phyloP scores from a whole-genome alignment of 2,888 invertebrate species.

The Drosophila antonietae region DNA sequence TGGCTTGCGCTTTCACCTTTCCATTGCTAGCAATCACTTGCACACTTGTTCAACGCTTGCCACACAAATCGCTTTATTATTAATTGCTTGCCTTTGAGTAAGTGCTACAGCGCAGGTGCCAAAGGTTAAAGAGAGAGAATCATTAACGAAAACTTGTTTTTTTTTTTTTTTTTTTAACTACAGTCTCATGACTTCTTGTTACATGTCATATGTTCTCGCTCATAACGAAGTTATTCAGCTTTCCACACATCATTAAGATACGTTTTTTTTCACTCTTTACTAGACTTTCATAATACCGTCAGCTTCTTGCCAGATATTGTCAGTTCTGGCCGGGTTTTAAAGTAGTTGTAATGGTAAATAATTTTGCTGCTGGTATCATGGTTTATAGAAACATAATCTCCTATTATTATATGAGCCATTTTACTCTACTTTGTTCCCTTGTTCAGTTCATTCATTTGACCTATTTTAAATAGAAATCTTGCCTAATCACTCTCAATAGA shows the following conservation, averaged over 20 bases:
- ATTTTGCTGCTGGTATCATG: neutral
- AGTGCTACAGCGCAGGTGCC: constrained; percentile 7
- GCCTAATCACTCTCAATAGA: neutral
- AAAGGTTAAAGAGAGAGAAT: constrained; percentile 7
- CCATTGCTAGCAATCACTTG: constrained; percentile 51
- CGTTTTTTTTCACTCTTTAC: neutral
- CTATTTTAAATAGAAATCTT: neutral
- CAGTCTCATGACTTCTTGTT: neutral
- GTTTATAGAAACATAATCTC: too few relatives aligned
- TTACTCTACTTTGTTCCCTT: neutral
- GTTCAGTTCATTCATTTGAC: neutral
- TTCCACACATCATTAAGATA: constrained; percentile 10
- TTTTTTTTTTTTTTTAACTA: neutral
- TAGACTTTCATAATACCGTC: constrained; percentile 1
- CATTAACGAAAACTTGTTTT: constrained; percentile 6
- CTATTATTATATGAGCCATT: neutral
- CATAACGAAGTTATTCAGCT: neutral
- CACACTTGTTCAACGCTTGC: constrained; percentile 22
- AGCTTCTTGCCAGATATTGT: neutral
- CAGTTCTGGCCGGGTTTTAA: too few relatives aligned
- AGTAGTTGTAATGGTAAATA: neutral
- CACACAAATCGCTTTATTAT: constrained; percentile 31
- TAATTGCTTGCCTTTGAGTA: constrained; percentile 12
- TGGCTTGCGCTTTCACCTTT: constrained; percentile 52
- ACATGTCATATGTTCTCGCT: neutral